Evolutionary conservation across 2,113 vertebrate species (phyloP), one percentile per base, ranked within the genome.

Genomic region (Chionomys nivalis): DNA sequence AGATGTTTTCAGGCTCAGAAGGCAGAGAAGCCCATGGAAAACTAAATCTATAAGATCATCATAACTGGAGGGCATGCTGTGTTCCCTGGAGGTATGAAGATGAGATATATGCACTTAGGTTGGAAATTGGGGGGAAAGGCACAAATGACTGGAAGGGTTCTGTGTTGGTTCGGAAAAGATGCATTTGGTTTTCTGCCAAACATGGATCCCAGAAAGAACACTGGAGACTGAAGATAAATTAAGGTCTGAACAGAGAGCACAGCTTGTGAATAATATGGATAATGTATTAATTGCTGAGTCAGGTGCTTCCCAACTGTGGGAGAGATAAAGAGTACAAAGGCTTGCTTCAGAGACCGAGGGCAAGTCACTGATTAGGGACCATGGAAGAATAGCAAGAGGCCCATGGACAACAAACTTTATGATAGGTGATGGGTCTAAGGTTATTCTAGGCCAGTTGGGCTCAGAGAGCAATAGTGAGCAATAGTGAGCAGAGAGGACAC

Each of bases 401-500:
- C 6, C 3, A 0, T 12, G 5, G 61, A 47, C 14, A 17, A 26
- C 3, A 0, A 9, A 6, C 39, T 10, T 8, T 44, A 21, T 23
- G 3, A 39, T 26, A 13, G 4, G 11, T 83, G 16, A 11, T 33
- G 44, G 31, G 6, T 39, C 90, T n/a, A 26, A 23, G 7, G 5
- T 75, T 70, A 31, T 58, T 79, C 0, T 49, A 33, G 36, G 68
- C 55, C 44, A 47, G 28, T 13, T 58, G 36, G 14, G 36, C 12
- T 93, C 11, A 8, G 58, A 55, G 73, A 24, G 63, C 28, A 28
- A 58, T 21, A 21, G 55, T 58, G 73, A 24, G 63, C 28, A 28
- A 58, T 21, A 21, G 55, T 58, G 58, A 21, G 58, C 58, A 58
- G 58, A 42, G 73, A n/a, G 28, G 1, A 39, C n/a, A 2, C 14